A percentile compares a stretch with the other conserved stretches of the same genome.
Evolutionary conservation across 2,888 invertebrate species (phyloP).

Genomic region (Tipula helvola): DNA sequence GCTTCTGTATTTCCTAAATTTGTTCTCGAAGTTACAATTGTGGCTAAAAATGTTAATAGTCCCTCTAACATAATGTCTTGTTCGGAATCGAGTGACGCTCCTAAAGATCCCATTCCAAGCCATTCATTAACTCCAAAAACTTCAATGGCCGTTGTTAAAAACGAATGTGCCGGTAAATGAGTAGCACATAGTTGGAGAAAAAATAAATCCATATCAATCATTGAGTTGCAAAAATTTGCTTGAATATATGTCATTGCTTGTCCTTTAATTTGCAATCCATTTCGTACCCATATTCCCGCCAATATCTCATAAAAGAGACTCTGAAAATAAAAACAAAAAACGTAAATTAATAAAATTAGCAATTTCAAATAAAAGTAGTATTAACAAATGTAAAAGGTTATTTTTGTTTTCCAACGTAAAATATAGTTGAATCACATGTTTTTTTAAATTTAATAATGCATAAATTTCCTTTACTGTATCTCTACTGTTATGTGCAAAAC

Average conservation of each 20-base stretch:
- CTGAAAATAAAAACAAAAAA: slow-evolving; percentile 38
- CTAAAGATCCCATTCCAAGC: slow-evolving; percentile 62
- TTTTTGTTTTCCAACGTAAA: no score
- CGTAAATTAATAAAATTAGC: not conserved
- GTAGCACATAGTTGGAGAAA: slow-evolving; percentile 88
- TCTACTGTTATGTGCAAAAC: not conserved
- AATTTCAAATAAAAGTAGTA: not conserved
- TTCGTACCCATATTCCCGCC: slow-evolving; percentile 90
- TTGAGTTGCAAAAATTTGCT: slow-evolving; percentile 96
- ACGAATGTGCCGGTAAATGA: slow-evolving; percentile 73
- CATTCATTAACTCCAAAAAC: slow-evolving; percentile 84
- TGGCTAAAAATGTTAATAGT: slow-evolving; percentile 79
- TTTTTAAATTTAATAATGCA: no score
- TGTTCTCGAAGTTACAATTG: slow-evolving; percentile 74
- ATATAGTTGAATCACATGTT: no score
- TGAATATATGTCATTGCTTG: slow-evolving; percentile 99
- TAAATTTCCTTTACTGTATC: no score
- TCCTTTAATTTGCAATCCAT: slow-evolving; percentile 95
- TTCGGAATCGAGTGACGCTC: slow-evolving; percentile 60
- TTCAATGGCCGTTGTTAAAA: slow-evolving; percentile 75
- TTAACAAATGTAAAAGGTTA: no score
- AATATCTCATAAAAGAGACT: slow-evolving; percentile 92
- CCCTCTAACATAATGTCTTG: slow-evolving; percentile 91
- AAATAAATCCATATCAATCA: slow-evolving; percentile 95
- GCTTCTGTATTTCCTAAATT: slow-evolving; percentile 57